These are phyloP conservation scores for Onthophagus taurus DNA, from an alignment of 1,140 invertebrate genomes.

Conservation along the genomic window DNA sequence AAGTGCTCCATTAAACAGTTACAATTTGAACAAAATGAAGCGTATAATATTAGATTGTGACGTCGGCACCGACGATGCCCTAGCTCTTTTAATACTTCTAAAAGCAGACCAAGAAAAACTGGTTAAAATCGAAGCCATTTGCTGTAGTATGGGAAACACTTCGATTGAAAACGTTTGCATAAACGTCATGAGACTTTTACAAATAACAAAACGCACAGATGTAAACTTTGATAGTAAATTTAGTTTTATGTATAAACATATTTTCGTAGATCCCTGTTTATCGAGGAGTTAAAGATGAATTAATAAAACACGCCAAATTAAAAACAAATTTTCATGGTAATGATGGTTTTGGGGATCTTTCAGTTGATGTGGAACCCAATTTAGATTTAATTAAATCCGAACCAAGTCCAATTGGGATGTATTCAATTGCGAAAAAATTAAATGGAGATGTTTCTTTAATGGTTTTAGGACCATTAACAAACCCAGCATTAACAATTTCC, in stretches of 20 bases:
- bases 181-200: conserved; percentile 51
- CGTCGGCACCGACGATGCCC: conserved; percentile 12
- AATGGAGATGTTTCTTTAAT: conserved; percentile 48
- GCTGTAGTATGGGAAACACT: conserved; percentile 55
- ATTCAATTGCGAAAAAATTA: conserved; percentile 20
- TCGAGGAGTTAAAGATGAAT: conserved; percentile 44
- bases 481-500: conserved; percentile 62
- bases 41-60: not conserved
- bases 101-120: conserved; percentile 41
- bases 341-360: conserved; percentile 57
- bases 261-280: conserved; percentile 53
- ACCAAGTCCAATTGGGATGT: conserved; percentile 18
- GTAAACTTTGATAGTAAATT: conserved; percentile 39
- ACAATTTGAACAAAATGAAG: too few relatives aligned
- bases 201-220: conserved; percentile 39
- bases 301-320: conserved; percentile 37
- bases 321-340: conserved; percentile 42
- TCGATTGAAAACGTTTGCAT: conserved; percentile 46
- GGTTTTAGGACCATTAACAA: conserved; percentile 65
- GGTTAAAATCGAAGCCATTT: conserved; percentile 50
- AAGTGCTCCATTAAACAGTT: too few relatives aligned
- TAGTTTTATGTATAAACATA: conserved; percentile 5
- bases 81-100: conserved; percentile 49
- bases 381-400: conserved; percentile 18
- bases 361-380: conserved; percentile 20